A percentile compares a stretch with the other conserved stretches of the same genome.
phyloP scores from a whole-genome alignment of 1,140 invertebrate species.

The Chrysomallon squamiferum region DNA sequence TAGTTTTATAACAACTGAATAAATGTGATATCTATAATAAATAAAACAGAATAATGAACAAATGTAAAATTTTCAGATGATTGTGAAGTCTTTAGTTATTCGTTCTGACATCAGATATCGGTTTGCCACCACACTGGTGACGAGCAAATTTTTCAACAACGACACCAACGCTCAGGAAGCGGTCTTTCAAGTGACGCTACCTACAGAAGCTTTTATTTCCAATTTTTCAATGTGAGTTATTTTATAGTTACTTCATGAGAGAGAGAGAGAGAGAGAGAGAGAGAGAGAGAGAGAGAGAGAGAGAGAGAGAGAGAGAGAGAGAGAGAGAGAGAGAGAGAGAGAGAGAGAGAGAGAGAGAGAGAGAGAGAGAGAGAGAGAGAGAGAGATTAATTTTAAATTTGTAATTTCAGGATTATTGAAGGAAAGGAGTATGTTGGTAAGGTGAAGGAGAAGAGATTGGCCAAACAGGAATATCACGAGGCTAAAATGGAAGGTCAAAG shows the following conservation, averaged over 20 bases:
- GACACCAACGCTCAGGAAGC: constrained; percentile 30
- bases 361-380: too few species aligned
- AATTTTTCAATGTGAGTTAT: constrained; percentile 47
- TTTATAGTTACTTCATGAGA: not conserved
- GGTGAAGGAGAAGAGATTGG: not conserved
- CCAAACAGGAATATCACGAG: not conserved
- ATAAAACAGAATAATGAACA: too few species aligned
- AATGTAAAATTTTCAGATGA: constrained; percentile 1
- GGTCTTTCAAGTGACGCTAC: constrained; percentile 44
- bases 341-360: too few species aligned
- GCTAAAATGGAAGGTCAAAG: not conserved
- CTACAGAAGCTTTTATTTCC: constrained; percentile 55
- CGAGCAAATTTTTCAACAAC: constrained; percentile 35
- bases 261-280: not conserved
- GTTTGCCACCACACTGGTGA: constrained; percentile 43
- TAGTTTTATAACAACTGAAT: too few species aligned
- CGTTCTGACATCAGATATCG: constrained; percentile 42
- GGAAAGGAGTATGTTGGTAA: not conserved
- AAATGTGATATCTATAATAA: too few species aligned
- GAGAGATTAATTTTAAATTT: too few species aligned
- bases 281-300: not conserved
- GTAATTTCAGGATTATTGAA: not conserved
- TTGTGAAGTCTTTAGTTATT: constrained; percentile 31
- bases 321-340: not conserved
- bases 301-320: not conserved